phyloP scores from a whole-genome alignment of 2,888 invertebrate genomes.

The Drosophila nr. perissopoda region DNA sequence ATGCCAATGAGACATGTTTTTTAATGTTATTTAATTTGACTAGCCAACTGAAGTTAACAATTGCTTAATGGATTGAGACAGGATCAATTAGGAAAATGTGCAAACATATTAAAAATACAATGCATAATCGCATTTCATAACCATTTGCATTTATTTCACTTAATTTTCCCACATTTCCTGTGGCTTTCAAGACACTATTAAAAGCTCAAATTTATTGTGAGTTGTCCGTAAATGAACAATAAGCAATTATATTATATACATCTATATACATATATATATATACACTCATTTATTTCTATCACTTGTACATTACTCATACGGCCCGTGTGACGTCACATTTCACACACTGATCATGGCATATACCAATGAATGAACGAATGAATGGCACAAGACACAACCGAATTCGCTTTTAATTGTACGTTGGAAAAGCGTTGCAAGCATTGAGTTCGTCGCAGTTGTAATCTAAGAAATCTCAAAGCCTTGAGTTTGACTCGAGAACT shows the following conservation, averaged over 20 bases:
- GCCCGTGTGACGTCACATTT: conserved; percentile 54
- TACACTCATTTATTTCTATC: background rate
- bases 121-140: conserved; percentile 1
- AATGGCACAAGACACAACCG: conserved; percentile 5
- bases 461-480: conserved; percentile 35
- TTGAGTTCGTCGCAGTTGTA: conserved; percentile 8
- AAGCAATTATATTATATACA: conserved; percentile 4
- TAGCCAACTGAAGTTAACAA: background rate
- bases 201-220: background rate
- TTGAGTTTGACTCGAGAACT: conserved; percentile 37
- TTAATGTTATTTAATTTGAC: background rate
- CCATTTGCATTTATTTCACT: conserved; percentile 6
- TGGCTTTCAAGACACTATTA: background rate
- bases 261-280: background rate
- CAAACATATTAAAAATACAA: background rate
- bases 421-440: conserved; percentile 17
- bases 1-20: background rate
- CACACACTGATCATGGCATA: conserved; percentile 25
- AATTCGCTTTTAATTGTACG: conserved; percentile 31
- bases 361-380: conserved; percentile 24
- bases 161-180: conserved; percentile 2
- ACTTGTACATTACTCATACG: conserved; percentile 51
- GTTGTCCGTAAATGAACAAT: conserved; percentile 1
- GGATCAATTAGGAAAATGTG: background rate
- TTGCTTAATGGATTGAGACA: background rate